Evolutionary conservation across 2,888 invertebrate genomes (phyloP).

Genomic region (Cataglyphis livida): DNA sequence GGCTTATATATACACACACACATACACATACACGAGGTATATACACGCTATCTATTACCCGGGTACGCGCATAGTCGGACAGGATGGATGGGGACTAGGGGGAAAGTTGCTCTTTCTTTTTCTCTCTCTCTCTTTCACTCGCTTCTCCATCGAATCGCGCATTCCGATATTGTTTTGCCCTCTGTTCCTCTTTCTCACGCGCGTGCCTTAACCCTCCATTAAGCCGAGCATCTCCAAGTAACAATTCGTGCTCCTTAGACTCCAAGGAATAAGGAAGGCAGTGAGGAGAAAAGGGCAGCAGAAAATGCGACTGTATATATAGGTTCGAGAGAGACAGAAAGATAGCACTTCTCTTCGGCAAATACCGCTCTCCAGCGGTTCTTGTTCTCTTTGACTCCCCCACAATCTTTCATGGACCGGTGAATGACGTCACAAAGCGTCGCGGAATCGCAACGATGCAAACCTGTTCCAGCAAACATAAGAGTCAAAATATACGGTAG

Average conservation of each 20-base stretch:
- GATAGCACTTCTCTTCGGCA: constrained; percentile 36
- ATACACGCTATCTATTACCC: constrained; percentile 44
- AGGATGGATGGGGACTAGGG: background rate
- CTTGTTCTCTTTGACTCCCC: constrained; percentile 55
- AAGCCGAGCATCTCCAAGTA: constrained; percentile 63
- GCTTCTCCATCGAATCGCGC: constrained; percentile 43
- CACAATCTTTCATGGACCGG: constrained; percentile 60
- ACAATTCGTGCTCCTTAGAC: constrained; percentile 56
- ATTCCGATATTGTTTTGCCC: constrained; percentile 68
- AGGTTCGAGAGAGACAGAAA: background rate
- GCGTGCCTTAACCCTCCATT: constrained; percentile 71
- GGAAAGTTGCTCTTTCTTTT: constrained; percentile 24
- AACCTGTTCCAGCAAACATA: constrained; percentile 19
- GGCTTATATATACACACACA: background rate
- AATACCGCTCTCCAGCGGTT: constrained; percentile 53
- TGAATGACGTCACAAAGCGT: constrained; percentile 27
- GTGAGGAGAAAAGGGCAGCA: constrained; percentile 1
- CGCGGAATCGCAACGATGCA: constrained; percentile 36
- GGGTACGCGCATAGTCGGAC: background rate
- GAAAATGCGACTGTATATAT: constrained; percentile 14
- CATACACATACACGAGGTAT: background rate
- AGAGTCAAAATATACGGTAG: constrained; percentile 31
- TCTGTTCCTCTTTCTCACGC: constrained; percentile 44
- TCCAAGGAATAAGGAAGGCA: constrained; percentile 20
- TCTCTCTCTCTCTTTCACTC: background rate